Percentiles rank a stretch among this genome's conserved stretches.
Evolutionary conservation across 1,140 invertebrate genomes (phyloP).

Genomic region (Bilobella aurantiaca): DNA sequence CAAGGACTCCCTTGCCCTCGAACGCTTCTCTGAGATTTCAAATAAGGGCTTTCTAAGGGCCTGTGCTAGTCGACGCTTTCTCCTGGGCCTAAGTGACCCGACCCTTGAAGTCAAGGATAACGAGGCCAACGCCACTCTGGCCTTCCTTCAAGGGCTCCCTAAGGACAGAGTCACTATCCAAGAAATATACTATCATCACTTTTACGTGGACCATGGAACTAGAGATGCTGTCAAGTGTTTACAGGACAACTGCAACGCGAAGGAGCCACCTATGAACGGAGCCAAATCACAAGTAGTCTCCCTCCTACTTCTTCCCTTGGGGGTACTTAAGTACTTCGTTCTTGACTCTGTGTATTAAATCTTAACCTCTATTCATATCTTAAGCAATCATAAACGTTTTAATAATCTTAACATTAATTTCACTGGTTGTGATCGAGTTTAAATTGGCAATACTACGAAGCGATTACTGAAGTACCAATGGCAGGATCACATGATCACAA

Average conservation of each 20-base stretch:
- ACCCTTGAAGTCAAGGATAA: constrained; percentile 1
- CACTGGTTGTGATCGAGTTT: too few relatives aligned
- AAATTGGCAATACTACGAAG: too few relatives aligned
- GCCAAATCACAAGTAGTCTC: not conserved
- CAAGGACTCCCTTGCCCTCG: constrained; percentile 15
- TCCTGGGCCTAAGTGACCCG: constrained; percentile 17
- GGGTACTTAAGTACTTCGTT: not conserved
- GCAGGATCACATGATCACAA: too few relatives aligned
- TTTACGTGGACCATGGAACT: constrained; percentile 30
- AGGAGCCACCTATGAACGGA: too few relatives aligned
- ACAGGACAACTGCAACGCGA: constrained; percentile 29
- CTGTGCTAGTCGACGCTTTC: constrained; percentile 26
- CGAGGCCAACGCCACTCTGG: not conserved
- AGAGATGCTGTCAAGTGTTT: constrained; percentile 25
- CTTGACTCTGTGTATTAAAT: not conserved
- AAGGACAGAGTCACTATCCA: constrained; percentile 10
- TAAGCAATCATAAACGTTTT: too few relatives aligned
- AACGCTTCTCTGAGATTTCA: constrained; percentile 3
- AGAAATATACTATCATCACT: constrained; percentile 24
- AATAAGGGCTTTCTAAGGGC: constrained; percentile 22
- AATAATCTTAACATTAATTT: too few relatives aligned
- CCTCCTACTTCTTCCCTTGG: not conserved
- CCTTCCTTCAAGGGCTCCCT: not conserved
- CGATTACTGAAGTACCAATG: too few relatives aligned
- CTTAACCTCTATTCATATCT: too few relatives aligned